Evolutionary conservation across 2,797 vertebrate genomes (phyloP).

Genomic region (Centroberyx gerrardi): DNA sequence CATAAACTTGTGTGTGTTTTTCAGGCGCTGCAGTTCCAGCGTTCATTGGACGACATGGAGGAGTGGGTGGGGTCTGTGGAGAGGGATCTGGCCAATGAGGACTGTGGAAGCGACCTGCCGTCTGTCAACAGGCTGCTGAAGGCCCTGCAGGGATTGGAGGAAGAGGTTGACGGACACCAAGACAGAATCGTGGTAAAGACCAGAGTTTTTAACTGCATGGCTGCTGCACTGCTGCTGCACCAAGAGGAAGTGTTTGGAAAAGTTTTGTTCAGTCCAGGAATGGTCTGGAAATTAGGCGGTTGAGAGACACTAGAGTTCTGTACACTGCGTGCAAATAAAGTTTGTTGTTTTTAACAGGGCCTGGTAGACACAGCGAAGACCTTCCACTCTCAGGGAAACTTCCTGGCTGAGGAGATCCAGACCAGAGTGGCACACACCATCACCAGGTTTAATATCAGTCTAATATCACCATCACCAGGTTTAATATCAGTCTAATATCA

Average conservation of each 20-base stretch:
- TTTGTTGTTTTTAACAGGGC: conserved; percentile 61
- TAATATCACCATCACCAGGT: conserved; percentile 84
- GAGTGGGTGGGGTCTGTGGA: conserved; percentile 87
- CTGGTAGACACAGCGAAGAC: conserved; percentile 83
- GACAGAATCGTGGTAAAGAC: conserved; percentile 75
- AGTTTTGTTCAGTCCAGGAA: no score
- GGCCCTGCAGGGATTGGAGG: conserved; percentile 88
- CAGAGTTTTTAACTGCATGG: not conserved
- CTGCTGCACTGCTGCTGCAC: no score
- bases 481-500: conserved; percentile 56
- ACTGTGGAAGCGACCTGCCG: conserved; percentile 80
- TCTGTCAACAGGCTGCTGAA: conserved; percentile 86
- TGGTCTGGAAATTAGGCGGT: no score
- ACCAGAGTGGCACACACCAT: conserved; percentile 83
- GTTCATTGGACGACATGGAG: conserved; percentile 87
- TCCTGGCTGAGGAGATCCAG: conserved; percentile 87
- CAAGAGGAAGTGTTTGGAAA: no score
- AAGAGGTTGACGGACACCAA: conserved; percentile 83
- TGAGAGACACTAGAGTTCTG: no score
- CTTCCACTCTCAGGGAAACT: conserved; percentile 85
- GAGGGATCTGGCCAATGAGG: conserved; percentile 79
- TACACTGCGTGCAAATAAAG: not conserved
- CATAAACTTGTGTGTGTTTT: conserved; percentile 7
- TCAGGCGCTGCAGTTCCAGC: conserved; percentile 88
- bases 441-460: conserved; percentile 80